These are phyloP conservation scores for Spea multiplicata DNA, from an alignment of 2,113 vertebrate species.

Conservation along the genomic window DNA sequence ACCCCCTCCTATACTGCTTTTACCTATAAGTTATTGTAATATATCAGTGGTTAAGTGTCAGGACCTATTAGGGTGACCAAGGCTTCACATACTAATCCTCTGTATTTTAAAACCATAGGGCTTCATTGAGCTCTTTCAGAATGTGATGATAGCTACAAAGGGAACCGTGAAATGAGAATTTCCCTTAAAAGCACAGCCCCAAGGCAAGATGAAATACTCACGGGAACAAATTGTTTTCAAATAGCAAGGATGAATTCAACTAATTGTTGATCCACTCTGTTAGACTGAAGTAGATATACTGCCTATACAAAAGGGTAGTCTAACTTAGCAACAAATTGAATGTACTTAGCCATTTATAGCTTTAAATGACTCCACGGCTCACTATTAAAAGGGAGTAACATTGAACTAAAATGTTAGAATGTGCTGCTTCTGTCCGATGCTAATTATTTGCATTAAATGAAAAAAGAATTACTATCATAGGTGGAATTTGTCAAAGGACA, in stretches of 20 bases:
- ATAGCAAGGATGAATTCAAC: constrained; percentile 13
- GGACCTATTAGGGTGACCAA: constrained; percentile 20
- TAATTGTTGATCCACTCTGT: constrained; percentile 9
- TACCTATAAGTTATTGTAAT: constrained; percentile 6
- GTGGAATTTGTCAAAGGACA: no score
- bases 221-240: constrained; percentile 23
- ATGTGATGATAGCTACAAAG: constrained; percentile 34
- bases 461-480: no score
- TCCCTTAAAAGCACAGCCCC: constrained; percentile 22
- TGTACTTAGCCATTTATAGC: constrained; percentile 9
- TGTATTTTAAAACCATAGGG: constrained; percentile 36
- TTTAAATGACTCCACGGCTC: constrained; percentile 14
- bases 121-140: constrained; percentile 26
- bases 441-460: no score
- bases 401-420: not conserved
- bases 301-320: not conserved
- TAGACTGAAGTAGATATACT: constrained; percentile 24
- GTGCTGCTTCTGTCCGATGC: not conserved
- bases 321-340: constrained; percentile 9
- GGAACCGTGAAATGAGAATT: constrained; percentile 28
- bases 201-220: constrained; percentile 39
- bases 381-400: not conserved
- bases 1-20: not conserved
- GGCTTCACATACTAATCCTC: constrained; percentile 30
- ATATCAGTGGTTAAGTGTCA: constrained; percentile 32